Evolutionary conservation across 2,888 invertebrate genomes (phyloP).

Genomic region (Folsomia candida): DNA sequence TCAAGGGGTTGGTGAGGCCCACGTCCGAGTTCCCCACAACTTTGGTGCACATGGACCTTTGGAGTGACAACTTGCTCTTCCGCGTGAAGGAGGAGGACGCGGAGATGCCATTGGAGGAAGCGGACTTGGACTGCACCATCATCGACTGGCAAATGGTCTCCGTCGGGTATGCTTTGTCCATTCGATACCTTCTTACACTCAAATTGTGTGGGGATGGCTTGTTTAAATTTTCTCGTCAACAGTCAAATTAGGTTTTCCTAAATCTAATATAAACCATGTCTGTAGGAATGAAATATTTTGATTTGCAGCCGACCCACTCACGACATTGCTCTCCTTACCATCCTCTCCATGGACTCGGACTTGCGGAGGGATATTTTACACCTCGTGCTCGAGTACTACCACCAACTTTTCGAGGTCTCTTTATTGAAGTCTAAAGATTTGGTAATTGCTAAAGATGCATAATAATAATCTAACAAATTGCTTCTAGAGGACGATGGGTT

Average conservation of each 20-base stretch:
- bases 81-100: conserved; percentile 39
- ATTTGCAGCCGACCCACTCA: conserved; percentile 50
- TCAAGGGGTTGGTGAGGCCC: conserved; percentile 19
- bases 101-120: conserved; percentile 22
- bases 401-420: conserved; percentile 33
- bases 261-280: too few relatives aligned
- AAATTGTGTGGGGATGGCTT: too few relatives aligned
- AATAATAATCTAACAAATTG: neutral
- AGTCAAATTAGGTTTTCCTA: too few relatives aligned
- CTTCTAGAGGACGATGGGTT: conserved; percentile 21
- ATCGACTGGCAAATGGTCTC: conserved; percentile 52
- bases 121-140: conserved; percentile 45
- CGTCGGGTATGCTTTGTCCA: too few relatives aligned
- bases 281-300: too few relatives aligned
- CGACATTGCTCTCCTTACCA: conserved; percentile 49
- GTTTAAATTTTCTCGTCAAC: too few relatives aligned
- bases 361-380: conserved; percentile 36
- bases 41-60: conserved; percentile 51
- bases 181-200: too few relatives aligned
- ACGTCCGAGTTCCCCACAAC: conserved; percentile 14
- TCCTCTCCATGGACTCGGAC: conserved; percentile 47
- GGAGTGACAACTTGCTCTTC: conserved; percentile 52
- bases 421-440: neutral
- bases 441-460: neutral
- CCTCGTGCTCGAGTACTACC: conserved; percentile 49